These are phyloP conservation scores for Radopholus similis DNA, from an alignment of 1,140 invertebrate species.

Conservation along the genomic window DNA sequence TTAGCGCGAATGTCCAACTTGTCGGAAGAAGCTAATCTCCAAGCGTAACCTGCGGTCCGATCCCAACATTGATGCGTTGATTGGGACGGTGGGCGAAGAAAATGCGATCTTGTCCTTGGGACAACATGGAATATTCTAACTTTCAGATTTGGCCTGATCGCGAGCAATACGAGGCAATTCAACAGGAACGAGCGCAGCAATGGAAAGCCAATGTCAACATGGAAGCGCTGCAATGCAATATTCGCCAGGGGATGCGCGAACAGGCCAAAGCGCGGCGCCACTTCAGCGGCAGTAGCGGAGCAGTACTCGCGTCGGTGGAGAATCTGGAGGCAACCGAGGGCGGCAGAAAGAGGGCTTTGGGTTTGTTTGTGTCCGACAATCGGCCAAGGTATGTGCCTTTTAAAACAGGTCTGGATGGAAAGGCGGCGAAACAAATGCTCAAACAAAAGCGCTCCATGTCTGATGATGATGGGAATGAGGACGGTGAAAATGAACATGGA, in stretches of 20 bases:
- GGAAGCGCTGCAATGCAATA: neutral
- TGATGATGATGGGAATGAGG: no score
- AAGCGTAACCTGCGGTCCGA: slow-evolving; percentile 90
- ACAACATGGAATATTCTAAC: neutral
- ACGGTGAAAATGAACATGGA: no score
- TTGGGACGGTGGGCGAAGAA: slow-evolving; percentile 65
- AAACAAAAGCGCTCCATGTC: no score
- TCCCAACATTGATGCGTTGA: slow-evolving; percentile 93
- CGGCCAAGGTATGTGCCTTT: no score
- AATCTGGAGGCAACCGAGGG: no score
- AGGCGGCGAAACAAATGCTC: no score
- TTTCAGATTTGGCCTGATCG: slow-evolving; percentile 1
- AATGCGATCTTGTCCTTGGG: neutral
- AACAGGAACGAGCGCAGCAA: neutral
- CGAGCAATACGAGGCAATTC: neutral
- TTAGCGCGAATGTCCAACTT: slow-evolving; percentile 88
- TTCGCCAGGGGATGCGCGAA: neutral
- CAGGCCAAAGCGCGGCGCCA: neutral
- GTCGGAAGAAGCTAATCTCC: slow-evolving; percentile 93
- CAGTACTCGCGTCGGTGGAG: no score
- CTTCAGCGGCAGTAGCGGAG: no score
- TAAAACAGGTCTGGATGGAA: no score
- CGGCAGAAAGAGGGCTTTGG: no score
- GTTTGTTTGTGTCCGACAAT: no score
- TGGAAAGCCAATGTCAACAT: neutral